Base-by-base conservation (phyloP, 2,113 vertebrate genomes). In the Ranitomeya variabilis region DNA sequence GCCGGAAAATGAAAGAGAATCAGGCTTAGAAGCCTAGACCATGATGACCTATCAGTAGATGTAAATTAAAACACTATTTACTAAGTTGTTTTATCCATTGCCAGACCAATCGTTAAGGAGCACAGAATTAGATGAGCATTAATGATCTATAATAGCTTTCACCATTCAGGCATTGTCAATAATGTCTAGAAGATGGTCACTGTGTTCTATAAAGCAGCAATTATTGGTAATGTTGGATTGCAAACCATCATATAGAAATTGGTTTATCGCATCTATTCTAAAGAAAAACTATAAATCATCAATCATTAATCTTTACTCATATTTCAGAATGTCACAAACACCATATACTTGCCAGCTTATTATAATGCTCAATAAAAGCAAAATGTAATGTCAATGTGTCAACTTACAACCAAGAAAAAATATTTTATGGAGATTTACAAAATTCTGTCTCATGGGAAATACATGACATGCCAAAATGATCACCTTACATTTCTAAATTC, bases 81-180 rank as follows among this genome's bases (percentile, higher is more conserved):
- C 66, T 60, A 73, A 85, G 69, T 37, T 85, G 83, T 73, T 85
- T 60, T 85, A 85, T 21, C 67, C 83, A 85, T 85, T 85, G 74
- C 55, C 10, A 19, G 67, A 15, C 82, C 19, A 55, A 85, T 85
- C 69, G 52, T 74, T 74, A 85, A 57, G 14, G 54, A 60, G n/a
- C 7, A 5, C 18, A 16, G 64, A 73, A 55, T 54, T 71, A 67
- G 67, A 85, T 74, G 83, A 59, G 59, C 83, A 85, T 73, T 85
- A 85, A 85, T 85, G 83, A 85, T 60, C 83, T 37, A 60, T 59
- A 74, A 85, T 85, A 52, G 54, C 67, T 85, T 60, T 85, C n/a
- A 85, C 54, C 23, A 73, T 73, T 74, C 69, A 59, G 51, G n/a
- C 26, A 55, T 55, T 85, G 67, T 85, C 83, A 69, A 85, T 85